Percentiles rank a stretch among this genome's conserved stretches.
These are phyloP conservation scores for Platanista minor DNA, from an alignment of 2,113 vertebrate species.

Conservation along the genomic window DNA sequence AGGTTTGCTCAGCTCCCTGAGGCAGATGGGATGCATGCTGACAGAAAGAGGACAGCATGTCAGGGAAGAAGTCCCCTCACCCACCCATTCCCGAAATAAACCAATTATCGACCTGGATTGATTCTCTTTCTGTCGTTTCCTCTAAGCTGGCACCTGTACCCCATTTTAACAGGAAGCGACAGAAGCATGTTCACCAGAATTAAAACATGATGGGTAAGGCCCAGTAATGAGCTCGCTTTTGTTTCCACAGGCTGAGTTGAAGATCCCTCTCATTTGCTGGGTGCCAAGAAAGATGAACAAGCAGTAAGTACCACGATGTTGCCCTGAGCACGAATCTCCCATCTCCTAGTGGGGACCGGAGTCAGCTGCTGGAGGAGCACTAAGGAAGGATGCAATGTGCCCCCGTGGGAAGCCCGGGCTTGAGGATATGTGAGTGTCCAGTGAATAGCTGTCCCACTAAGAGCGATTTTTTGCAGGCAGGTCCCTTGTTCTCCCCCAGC, in stretches of 20 bases:
- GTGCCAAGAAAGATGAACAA: constrained; percentile 44
- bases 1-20: neutral
- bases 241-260: constrained; percentile 65
- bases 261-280: constrained; percentile 7
- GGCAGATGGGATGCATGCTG: constrained; percentile 41
- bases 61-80: neutral
- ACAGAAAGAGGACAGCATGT: constrained; percentile 66
- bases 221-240: neutral
- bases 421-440: accelerated
- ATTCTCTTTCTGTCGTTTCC: neutral
- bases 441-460: neutral
- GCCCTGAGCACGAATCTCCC: accelerated
- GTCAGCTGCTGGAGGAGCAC: accelerated
- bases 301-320: constrained; percentile 28
- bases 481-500: neutral
- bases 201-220: neutral
- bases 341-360: neutral
- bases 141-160: neutral
- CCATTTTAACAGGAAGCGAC: neutral
- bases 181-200: neutral
- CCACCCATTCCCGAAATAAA: constrained; percentile 39
- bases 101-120: constrained; percentile 41
- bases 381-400: accelerated
- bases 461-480: neutral
- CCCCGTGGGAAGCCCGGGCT: accelerated